phyloP scores from a whole-genome alignment of 2,113 vertebrate genomes.

The Eretmochelys imbricata region DNA sequence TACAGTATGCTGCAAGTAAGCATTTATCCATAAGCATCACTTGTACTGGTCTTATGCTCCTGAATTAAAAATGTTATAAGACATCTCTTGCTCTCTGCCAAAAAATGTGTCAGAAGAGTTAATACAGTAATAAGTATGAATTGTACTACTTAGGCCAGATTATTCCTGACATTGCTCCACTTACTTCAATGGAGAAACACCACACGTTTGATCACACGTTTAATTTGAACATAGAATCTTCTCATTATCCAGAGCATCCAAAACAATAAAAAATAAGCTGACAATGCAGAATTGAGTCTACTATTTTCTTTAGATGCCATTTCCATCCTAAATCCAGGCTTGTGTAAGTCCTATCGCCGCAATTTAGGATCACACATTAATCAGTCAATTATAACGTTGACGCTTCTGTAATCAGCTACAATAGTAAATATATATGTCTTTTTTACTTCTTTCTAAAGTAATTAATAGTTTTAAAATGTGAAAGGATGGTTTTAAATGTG shows the following conservation, averaged over 20 bases:
- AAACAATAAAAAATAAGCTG: neutral
- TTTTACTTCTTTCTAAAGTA: neutral
- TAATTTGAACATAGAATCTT: neutral
- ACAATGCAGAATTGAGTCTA: neutral
- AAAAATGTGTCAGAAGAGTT: neutral
- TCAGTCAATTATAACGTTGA: neutral
- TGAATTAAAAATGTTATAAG: neutral
- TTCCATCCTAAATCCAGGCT: neutral
- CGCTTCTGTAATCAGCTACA: neutral
- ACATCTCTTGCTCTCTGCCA: neutral
- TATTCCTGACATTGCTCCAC: neutral
- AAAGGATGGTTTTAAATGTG: constrained; percentile 35
- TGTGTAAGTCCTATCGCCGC: neutral
- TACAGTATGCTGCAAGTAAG: neutral
- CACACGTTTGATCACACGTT: neutral
- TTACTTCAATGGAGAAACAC: neutral
- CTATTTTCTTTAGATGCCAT: neutral
- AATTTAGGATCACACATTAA: neutral
- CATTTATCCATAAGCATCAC: neutral
- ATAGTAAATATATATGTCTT: neutral
- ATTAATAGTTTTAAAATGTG: constrained; percentile 51
- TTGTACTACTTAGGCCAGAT: neutral
- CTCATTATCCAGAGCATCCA: neutral
- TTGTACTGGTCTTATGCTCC: neutral
- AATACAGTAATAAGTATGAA: neutral